Evolutionary conservation across 92 coral and sea anemone genomes (phyloP), one percentile per base, ranked within the genome.

Genomic region (Phenganax subtilis): DNA sequence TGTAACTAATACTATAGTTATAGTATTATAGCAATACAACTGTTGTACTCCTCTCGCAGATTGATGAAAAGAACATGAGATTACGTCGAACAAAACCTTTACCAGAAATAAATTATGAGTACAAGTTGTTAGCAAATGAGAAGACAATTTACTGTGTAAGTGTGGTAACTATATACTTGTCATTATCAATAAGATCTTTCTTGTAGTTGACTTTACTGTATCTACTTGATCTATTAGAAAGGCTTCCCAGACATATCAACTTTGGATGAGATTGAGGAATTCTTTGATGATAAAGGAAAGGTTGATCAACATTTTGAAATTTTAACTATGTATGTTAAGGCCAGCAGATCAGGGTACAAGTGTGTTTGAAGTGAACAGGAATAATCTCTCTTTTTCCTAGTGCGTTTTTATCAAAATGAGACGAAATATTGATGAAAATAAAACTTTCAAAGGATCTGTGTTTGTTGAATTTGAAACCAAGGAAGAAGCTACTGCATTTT

Each of bases 61-160:
- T 93, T 65, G 82, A 90, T 87, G 97, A 93, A 37, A 92, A 87
- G 53, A 87, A 85, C 56, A 91, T 86, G 65, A 93, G 90, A 82
- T 82, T 93, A 14, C 88, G 98, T 74, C 82, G 98, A 71, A 81
- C 76, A 20, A 85, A 83, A 59, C 86, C 88, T 9, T 14, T 93
- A 11, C 96, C 96, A 65, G 88, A 85, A 56, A 44, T 85, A 78
- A 80, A 93, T 31, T 72, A 79, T 28, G 90, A 93, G 79, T 89
- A 87, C 30, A 84, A 85, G 29, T 63, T 76, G 15, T 75, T 66
- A 29, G 81, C 94, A 64, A 91, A 90, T 55, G 84, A 81, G 28
- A 93, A 85, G 74, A 87, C 98, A 17, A 71, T 93, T 37, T 93
- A 93, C 66, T 91, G 97, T 87, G 98, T 93, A 87, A 80, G 98